Percentiles rank a stretch among this genome's conserved stretches.
Conservation (phyloP, 2,888 invertebrate genomes). For the Lasioglossum vierecki region DNA sequence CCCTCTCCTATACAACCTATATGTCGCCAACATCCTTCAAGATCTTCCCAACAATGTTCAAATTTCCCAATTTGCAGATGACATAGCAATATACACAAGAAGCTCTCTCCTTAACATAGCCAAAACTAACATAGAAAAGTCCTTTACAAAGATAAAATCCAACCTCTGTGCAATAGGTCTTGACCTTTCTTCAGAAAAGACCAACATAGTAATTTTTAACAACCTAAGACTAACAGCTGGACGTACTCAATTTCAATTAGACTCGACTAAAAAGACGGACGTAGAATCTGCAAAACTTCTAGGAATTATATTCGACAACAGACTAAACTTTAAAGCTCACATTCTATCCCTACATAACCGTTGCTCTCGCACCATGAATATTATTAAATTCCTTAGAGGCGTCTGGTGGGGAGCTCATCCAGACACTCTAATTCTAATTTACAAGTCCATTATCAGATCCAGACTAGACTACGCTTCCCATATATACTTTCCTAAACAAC, state of each 20-base stretch:
- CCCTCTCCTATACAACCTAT: neutral
- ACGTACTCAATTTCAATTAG: too few species aligned
- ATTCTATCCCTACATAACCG: neutral
- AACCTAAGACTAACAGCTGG: too few species aligned
- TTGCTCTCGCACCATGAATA: neutral
- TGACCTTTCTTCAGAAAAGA: too few species aligned
- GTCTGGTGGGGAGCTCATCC: slow-evolving; percentile 26
- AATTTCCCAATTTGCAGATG: slow-evolving; percentile 27
- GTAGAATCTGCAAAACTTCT: neutral
- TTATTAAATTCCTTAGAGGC: slow-evolving; percentile 10
- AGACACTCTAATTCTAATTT: slow-evolving; percentile 26
- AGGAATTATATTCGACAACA: neutral
- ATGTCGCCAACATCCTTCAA: neutral
- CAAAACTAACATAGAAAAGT: too few species aligned
- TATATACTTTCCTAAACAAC: neutral
- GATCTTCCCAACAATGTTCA: neutral
- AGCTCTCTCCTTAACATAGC: too few species aligned
- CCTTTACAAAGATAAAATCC: neutral
- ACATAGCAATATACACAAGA: slow-evolving; percentile 9
- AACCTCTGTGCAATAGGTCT: too few species aligned
- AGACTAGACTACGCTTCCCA: neutral
- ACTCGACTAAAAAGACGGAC: too few species aligned
- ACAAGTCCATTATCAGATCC: neutral
- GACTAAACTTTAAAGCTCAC: neutral
- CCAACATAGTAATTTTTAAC: too few species aligned